Conservation (phyloP, 2,888 invertebrate species). For the Brachylomia viminalis region DNA sequence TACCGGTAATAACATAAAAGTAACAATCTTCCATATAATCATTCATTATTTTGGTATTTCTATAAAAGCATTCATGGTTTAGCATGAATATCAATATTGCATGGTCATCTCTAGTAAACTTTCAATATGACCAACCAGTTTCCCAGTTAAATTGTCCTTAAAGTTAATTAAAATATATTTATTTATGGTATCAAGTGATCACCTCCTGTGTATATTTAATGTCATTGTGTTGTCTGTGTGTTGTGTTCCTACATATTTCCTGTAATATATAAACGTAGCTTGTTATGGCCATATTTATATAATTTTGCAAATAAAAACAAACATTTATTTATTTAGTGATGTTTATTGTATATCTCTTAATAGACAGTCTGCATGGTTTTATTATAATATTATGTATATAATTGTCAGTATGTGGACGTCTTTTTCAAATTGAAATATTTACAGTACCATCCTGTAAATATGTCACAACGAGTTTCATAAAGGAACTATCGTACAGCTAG, state of each 20-base stretch:
- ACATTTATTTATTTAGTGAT: slow-evolving; percentile 31
- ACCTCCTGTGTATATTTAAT: slow-evolving; percentile 45
- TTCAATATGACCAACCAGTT: not conserved
- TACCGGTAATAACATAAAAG: slow-evolving; percentile 63
- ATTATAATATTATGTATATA: slow-evolving; percentile 31
- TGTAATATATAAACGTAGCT: slow-evolving; percentile 39
- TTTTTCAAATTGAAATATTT: slow-evolving; percentile 3
- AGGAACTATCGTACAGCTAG: not conserved
- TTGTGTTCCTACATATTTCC: slow-evolving; percentile 29
- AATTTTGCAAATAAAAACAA: slow-evolving; percentile 51
- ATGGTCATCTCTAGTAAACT: slow-evolving; percentile 7
- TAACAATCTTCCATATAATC: not conserved
- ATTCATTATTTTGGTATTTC: not conserved
- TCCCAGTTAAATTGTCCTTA: not conserved
- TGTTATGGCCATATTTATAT: slow-evolving; percentile 62
- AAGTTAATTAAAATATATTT: not conserved
- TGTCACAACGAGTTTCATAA: slow-evolving; percentile 2
- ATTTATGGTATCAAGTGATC: slow-evolving; percentile 55
- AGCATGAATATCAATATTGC: not conserved
- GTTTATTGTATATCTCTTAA: slow-evolving; percentile 30
- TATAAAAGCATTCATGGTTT: not conserved
- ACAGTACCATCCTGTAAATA: not conserved
- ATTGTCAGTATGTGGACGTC: slow-evolving; percentile 23
- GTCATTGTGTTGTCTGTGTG: slow-evolving; percentile 31
- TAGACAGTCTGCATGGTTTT: slow-evolving; percentile 46